Conservation (phyloP, 2,888 invertebrate species). For the Campoletis raptor region DNA sequence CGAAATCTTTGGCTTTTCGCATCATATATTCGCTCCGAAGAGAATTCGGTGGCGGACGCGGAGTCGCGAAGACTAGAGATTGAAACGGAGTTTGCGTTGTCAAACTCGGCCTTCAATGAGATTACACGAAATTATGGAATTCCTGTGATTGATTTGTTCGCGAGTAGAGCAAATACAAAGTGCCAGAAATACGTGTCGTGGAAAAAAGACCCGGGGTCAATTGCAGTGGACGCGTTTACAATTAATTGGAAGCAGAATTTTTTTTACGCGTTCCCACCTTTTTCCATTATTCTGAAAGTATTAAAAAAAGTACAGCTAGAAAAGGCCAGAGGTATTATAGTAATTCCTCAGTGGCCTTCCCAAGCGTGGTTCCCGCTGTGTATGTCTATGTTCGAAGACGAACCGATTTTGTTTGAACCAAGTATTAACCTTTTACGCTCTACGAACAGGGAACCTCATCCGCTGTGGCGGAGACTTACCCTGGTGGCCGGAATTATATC, state of each 20-base stretch:
- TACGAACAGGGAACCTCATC: conserved; percentile 33
- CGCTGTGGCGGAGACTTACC: conserved; percentile 37
- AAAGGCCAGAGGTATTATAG: conserved; percentile 9
- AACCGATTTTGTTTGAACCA: conserved; percentile 17
- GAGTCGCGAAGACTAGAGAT: conserved; percentile 22
- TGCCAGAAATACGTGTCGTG: conserved; percentile 42
- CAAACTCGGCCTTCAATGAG: conserved; percentile 1
- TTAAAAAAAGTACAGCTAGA: conserved; percentile 12
- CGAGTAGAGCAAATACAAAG: conserved; percentile 26
- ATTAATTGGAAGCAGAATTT: conserved; percentile 21
- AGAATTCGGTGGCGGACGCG: conserved; percentile 32
- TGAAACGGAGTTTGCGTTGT: conserved; percentile 13
- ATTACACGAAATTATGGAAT: conserved; percentile 9
- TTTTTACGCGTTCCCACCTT: conserved; percentile 64
- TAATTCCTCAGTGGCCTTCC: conserved; percentile 10
- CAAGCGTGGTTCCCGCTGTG: conserved; percentile 21
- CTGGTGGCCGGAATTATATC: conserved; percentile 43
- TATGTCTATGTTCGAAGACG: not conserved
- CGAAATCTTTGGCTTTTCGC: conserved; percentile 34
- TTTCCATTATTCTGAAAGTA: conserved; percentile 1
- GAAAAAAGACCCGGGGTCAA: conserved; percentile 27
- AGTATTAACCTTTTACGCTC: conserved; percentile 20
- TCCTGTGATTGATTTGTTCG: conserved; percentile 46
- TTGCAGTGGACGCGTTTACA: conserved; percentile 30
- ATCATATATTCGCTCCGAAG: conserved; percentile 31